Percentiles rank a stretch among this genome's conserved stretches.
Conservation (phyloP, 2,888 invertebrate genomes). For the Laspeyria flexula region DNA sequence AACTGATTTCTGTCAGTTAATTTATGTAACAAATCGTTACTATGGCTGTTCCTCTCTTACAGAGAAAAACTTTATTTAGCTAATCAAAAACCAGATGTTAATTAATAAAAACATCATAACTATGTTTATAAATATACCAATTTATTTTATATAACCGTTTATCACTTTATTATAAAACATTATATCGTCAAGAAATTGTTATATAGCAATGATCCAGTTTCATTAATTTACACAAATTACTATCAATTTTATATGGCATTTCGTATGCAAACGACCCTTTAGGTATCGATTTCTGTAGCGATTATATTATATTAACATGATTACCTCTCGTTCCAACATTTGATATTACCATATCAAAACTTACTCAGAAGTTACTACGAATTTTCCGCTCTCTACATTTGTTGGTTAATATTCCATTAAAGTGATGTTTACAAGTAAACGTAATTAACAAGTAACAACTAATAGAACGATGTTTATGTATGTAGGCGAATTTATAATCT, state of each 20-base stretch:
- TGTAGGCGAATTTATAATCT: constrained; percentile 10
- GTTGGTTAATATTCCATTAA: constrained; percentile 9
- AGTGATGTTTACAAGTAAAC: constrained; percentile 12
- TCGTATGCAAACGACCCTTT: constrained; percentile 16
- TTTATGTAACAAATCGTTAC: no score
- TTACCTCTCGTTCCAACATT: constrained; percentile 10
- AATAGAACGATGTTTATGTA: constrained; percentile 11
- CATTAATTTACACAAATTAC: constrained; percentile 31
- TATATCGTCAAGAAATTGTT: constrained; percentile 6
- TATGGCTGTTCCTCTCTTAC: no score
- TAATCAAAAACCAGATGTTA: no score
- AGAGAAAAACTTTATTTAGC: no score
- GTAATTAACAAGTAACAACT: constrained; percentile 12
- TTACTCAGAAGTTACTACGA: constrained; percentile 4
- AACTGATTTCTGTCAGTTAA: no score
- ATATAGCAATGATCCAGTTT: constrained; percentile 19
- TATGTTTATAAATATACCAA: not conserved
- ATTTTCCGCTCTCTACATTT: constrained; percentile 17
- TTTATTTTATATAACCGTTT: not conserved
- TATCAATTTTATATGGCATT: constrained; percentile 12
- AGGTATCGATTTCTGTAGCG: constrained; percentile 12
- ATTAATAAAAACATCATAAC: no score
- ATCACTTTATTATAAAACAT: constrained; percentile 13
- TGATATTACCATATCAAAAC: constrained; percentile 11
- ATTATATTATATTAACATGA: constrained; percentile 5